phyloP scores from a whole-genome alignment of 2,888 invertebrate species.

The Oligia latruncula region DNA sequence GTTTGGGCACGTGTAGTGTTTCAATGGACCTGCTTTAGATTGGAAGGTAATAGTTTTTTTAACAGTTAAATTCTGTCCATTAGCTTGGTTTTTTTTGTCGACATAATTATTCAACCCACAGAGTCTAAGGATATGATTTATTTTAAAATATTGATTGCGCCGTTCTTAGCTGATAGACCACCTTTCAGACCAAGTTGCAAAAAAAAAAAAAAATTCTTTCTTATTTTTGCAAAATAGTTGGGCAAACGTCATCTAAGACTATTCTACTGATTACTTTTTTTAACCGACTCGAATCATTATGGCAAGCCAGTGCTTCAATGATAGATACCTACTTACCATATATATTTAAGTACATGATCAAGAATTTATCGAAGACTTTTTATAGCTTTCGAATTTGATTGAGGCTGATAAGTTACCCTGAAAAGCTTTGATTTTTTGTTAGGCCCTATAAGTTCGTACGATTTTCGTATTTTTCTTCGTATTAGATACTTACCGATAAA shows the following conservation, averaged over 20 bases:
- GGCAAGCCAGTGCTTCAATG: background rate
- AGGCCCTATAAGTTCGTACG: background rate
- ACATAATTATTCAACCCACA: background rate
- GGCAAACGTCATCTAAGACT: no score
- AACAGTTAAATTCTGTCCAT: background rate
- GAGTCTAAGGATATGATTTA: background rate
- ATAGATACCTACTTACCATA: background rate
- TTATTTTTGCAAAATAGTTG: no score
- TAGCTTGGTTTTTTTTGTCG: background rate
- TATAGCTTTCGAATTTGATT: background rate
- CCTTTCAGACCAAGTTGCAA: no score
- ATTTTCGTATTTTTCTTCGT: background rate
- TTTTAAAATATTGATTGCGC: background rate
- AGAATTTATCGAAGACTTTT: background rate
- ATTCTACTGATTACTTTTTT: background rate
- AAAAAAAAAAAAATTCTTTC: no score
- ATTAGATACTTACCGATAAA: background rate
- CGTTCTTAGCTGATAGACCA: background rate
- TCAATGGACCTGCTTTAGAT: slow-evolving; percentile 5
- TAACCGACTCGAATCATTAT: background rate
- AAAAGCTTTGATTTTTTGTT: background rate
- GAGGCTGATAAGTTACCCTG: background rate
- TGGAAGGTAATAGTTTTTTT: background rate
- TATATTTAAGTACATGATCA: background rate
- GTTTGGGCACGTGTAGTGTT: slow-evolving; percentile 11